Conservation (phyloP, 2,113 vertebrate species). For the Pionites leucogaster region DNA sequence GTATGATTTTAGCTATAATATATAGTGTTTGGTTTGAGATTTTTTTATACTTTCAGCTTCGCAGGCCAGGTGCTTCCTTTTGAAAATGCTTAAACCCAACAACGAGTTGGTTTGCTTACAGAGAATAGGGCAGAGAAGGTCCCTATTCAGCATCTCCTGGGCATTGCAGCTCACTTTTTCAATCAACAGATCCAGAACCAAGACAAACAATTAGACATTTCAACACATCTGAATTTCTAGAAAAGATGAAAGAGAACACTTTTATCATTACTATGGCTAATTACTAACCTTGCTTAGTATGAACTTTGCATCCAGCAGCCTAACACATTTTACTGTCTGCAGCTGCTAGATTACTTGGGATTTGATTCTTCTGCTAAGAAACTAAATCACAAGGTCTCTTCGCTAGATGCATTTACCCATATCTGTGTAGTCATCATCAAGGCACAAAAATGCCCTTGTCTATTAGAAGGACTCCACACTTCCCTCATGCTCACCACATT, state of each 20-base stretch:
- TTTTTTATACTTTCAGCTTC: neutral
- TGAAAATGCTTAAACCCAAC: neutral
- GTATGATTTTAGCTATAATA: neutral
- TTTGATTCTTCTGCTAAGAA: neutral
- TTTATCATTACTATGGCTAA: neutral
- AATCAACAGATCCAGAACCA: neutral
- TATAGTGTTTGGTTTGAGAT: neutral
- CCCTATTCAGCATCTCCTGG: neutral
- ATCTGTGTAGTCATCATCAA: neutral
- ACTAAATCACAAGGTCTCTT: neutral
- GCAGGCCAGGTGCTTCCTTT: neutral
- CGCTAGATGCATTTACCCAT: rapidly evolving
- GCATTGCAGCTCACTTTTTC: neutral
- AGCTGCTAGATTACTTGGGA: neutral
- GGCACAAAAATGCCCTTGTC: rapidly evolving
- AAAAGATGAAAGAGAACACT: neutral
- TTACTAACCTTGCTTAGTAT: neutral
- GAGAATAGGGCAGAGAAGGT: neutral
- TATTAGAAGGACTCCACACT: rapidly evolving
- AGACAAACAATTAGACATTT: neutral
- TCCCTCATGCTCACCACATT: rapidly evolving
- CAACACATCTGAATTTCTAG: neutral
- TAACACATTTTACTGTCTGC: neutral
- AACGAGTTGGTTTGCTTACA: neutral
- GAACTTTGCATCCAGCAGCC: neutral